Base-by-base conservation (phyloP, 2,113 vertebrate species). In the Pseudolaguvia tuberculata region DNA sequence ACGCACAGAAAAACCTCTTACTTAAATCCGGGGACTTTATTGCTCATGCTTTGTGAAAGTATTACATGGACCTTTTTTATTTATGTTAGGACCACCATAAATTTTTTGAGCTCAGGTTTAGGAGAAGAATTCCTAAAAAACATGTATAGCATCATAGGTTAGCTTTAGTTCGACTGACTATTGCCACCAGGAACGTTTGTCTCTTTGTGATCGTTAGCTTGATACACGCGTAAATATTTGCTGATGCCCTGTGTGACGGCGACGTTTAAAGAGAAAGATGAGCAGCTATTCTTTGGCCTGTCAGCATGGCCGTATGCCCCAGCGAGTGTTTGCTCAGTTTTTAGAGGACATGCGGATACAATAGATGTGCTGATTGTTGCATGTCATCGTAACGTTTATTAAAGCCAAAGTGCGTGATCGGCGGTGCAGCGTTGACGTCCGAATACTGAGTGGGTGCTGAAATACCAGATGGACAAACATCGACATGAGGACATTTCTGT, bases 241-340 rank as follows among this genome's bases (percentile, higher is more conserved):
- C 77, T 8, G 23, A 72, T 67, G 53, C 31, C 29, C n/a, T 42
- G 57, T 29, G 20, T 53, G 74, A 57, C 58, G 80, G 58, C 57
- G 84, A 55, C 63, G 3, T 78, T 75, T 1, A 15, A 76, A 83
- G 77, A 68, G 53, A 20, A 72, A 76, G 58, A 69, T 67, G 29
- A 72, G 72, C 52, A 76, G 80, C 81, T 77, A 83, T 86, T 86
- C 81, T 86, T 84, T 83, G 81, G 76, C 25, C 78, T 70, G 85
- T 87, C 87, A 85, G 68, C 78, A 76, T 29, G 66, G n/a, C 10
- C 35, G 53, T 68, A 27, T 45, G 11, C 29, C 51, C 65, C 20
- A 27, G 45, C 25, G 69, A n/a, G 75, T 72, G 68, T 72, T 72
- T 70, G 7, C 70, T 76, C 76, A 67, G 51, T n/a, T 77, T 70